These are phyloP conservation scores for Notechis scutatus DNA, from an alignment of 2,113 vertebrate species.

Conservation along the genomic window DNA sequence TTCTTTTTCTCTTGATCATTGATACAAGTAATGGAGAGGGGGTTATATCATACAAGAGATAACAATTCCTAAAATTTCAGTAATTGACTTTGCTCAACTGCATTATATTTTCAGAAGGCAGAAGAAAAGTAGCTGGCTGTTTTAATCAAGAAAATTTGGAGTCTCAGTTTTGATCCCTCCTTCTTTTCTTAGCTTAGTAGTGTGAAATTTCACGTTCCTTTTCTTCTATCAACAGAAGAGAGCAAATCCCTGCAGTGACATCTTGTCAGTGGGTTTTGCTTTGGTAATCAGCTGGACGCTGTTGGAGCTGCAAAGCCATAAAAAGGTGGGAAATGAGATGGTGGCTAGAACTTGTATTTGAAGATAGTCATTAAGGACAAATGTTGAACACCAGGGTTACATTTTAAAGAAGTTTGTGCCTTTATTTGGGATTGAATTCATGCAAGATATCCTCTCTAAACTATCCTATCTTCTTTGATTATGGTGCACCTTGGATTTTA, in stretches of 20 bases:
- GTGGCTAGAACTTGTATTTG: constrained; percentile 16
- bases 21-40: not conserved
- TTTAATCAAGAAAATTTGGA: not conserved
- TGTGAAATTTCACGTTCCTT: not conserved
- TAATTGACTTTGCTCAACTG: not conserved
- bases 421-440: not conserved
- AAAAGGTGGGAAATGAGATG: not conserved
- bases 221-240: constrained; percentile 2
- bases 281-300: constrained; percentile 6
- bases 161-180: not conserved
- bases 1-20: not conserved
- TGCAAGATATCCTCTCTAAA: not conserved
- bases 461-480: not conserved
- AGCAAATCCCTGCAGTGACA: not conserved
- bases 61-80: not conserved
- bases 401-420: not conserved
- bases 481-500: not conserved
- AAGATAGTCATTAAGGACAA: not conserved
- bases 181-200: not conserved
- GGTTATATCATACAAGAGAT: not conserved
- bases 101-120: not conserved
- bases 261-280: not conserved
- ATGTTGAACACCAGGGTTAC: not conserved
- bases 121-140: not conserved
- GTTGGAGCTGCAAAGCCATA: not conserved